Conservation (phyloP, 1,140 invertebrate species). For the Bombus waltoni region DNA sequence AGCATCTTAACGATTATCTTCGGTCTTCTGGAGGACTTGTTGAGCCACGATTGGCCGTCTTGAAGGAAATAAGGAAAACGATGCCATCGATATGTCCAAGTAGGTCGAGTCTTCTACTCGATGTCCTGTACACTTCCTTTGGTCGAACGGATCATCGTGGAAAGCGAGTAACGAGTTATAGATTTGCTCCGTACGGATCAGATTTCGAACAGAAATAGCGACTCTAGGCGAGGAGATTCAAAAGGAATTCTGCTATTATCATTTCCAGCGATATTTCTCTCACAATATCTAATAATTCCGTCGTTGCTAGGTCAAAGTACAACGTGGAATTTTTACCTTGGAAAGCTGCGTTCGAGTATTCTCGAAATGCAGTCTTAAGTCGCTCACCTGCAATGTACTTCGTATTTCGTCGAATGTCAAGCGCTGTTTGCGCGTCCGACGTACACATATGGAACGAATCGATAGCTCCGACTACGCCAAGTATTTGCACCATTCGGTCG, state of each 20-base stretch:
- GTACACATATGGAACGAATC: neutral
- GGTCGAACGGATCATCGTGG: neutral
- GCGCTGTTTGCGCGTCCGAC: neutral
- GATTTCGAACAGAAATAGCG: neutral
- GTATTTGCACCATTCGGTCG: neutral
- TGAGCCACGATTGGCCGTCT: conserved; percentile 11
- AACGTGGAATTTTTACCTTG: neutral
- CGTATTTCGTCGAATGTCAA: neutral
- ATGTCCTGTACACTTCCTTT: neutral
- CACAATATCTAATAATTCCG: neutral
- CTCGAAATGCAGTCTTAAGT: neutral
- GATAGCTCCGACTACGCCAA: neutral
- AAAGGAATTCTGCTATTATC: neutral
- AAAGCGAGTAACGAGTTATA: conserved; percentile 19
- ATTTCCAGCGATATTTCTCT: neutral
- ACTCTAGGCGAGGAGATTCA: too few relatives aligned
- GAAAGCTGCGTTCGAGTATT: too few relatives aligned
- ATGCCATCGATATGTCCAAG: conserved; percentile 28
- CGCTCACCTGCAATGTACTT: neutral
- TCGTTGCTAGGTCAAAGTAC: neutral
- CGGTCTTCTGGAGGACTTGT: neutral
- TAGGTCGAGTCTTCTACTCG: conserved; percentile 21
- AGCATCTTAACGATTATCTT: neutral
- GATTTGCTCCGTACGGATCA: too few relatives aligned
- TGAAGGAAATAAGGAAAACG: conserved; percentile 19